Base-by-base conservation (phyloP, 2,113 vertebrate species). In the Chunga burmeisteri region DNA sequence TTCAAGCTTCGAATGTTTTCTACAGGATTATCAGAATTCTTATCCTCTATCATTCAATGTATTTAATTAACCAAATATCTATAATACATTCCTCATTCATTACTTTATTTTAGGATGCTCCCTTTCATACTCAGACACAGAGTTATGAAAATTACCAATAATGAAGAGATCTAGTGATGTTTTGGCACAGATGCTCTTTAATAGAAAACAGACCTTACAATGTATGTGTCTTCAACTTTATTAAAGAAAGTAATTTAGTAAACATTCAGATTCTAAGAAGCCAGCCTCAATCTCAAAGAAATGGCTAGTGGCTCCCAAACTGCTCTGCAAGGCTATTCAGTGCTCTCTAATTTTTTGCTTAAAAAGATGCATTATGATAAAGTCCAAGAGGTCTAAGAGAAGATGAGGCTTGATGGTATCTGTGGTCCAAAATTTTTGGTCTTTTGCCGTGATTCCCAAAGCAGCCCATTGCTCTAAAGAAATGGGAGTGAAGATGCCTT, bases 61-160 rank as follows among this genome's bases (percentile, higher is more conserved):
- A 30, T n/a, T 58, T n/a, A 38, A 63, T 55, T 74, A 95, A 26
- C 8, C 17, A 73, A 83, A 86, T 46, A 38, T 11, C 72, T 56
- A 2, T 13, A 49, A 75, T 2, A 16, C 3, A 29, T n/a, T 61
- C 63, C 49, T 80, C 19, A 9, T 47, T 47, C 0, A 0, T 13
- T 61, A 49, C 22, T 87, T 66, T 52, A 30, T 71, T 84, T 81
- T 19, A 94, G 67, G 36, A 58, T 58, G 40, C 27, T 89, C 26
- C 20, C 77, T 38, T 42, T 61, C 32, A 62, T 9, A 44, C 40
- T 40, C 58, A 77, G 44, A 83, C 32, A 93, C 22, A 44, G 4
- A 50, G 36, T 22, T 67, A 75, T 29, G 49, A 68, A 74, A 85
- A 58, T 18, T 38, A 55, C 42, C 46, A 58, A 2, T 59, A 70